These are phyloP conservation scores for Conus canariensis DNA, from an alignment of 2,888 invertebrate species.

Conservation along the genomic window DNA sequence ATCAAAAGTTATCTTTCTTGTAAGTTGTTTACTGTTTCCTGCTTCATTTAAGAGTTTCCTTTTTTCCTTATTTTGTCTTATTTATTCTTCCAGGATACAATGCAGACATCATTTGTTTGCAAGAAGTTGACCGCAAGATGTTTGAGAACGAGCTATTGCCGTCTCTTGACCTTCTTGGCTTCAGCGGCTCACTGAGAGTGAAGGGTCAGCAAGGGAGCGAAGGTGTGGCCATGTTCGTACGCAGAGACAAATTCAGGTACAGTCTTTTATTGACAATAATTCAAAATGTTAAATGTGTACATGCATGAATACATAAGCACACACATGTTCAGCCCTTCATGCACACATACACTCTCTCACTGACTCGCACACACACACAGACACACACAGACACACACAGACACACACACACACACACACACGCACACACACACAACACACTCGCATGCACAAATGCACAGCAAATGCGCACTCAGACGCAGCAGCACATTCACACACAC, in stretches of 20 bases:
- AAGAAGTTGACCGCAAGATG: constrained; percentile 93
- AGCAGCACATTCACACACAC: too few relatives aligned
- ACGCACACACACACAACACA: not conserved
- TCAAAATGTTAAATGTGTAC: too few relatives aligned
- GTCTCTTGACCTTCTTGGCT: constrained; percentile 82
- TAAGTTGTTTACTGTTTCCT: too few relatives aligned
- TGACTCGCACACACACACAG: not conserved
- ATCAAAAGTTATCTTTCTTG: too few relatives aligned
- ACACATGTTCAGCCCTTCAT: too few relatives aligned
- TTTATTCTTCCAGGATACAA: constrained; percentile 85
- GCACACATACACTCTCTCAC: not conserved
- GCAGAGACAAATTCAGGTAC: constrained; percentile 84
- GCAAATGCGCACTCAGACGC: too few relatives aligned
- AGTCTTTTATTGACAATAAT: constrained; percentile 31
- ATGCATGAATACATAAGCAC: too few relatives aligned
- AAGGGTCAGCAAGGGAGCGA: constrained; percentile 84
- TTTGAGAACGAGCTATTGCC: constrained; percentile 84
- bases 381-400: not conserved
- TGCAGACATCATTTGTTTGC: constrained; percentile 92
- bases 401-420: not conserved
- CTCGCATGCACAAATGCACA: not conserved
- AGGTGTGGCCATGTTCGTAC: constrained; percentile 90
- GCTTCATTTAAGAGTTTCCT: too few relatives aligned
- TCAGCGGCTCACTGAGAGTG: constrained; percentile 73
- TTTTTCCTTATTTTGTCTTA: too few relatives aligned